Evolutionary conservation across 2,888 invertebrate genomes (phyloP), one percentile per base, ranked within the genome.

Genomic region (Polydrusus tereticollis): DNA sequence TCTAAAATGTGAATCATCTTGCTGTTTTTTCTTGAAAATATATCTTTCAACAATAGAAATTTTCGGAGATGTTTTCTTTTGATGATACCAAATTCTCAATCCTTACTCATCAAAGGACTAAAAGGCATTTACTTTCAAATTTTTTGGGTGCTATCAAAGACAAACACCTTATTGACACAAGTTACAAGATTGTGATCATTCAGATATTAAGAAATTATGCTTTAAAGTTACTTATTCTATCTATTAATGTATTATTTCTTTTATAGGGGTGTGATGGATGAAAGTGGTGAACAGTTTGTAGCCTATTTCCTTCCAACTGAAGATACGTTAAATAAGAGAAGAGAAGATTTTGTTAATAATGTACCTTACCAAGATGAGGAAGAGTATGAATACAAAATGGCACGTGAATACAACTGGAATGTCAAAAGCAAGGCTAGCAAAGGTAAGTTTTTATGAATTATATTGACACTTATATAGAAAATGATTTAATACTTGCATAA

Each of bases 401-500:
- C 98, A 0, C 89, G 99, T 75, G 99, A 99, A 83, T 99, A 99
- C 85, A 98, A 98, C 84, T 99, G 99, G 99, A 98, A 98, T 83
- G 98, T 99, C 18, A 98, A 99, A 86, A 98, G 97, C 85, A 98
- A 98, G 77, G 85, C 85, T 0, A 85, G 85, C 75, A 85, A 85
- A 77, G 85, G 97, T 45, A 98, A 38, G 50, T 50, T 23, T 21
- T 47, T 47, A 38, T 4, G 14, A 38, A 14, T n/a, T n/a, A n/a
- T n/a, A n/a, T n/a, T 33, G 33, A 7, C 33, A 33, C 33, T 6
- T 33, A 2, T 36, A 36, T n/a, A 36, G n/a, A 12, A 33, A n/a
- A 2, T 12, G 1, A 12, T n/a, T n/a, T 36, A 4, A 1, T 36
- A n/a, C n/a, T 36, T 36, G 3, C n/a, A n/a, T n/a, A n/a, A n/a